Percentiles rank a stretch among this genome's conserved stretches.
Conservation (phyloP, 1,140 invertebrate species). For the Dreissena polymorpha region DNA sequence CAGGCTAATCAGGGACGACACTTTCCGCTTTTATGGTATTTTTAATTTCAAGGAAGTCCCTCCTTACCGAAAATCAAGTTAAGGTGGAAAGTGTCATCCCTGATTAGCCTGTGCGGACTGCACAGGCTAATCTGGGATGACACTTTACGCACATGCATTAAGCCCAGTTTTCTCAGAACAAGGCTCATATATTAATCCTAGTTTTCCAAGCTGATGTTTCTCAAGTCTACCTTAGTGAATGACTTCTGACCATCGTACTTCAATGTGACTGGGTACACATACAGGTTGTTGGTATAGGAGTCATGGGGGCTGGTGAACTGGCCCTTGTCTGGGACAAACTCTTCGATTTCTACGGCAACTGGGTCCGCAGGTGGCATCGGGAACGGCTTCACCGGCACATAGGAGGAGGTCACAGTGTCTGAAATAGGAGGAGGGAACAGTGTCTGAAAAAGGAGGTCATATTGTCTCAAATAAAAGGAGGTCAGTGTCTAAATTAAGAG, state of each 20-base stretch:
- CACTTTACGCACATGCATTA: too few species aligned
- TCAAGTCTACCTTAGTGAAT: constrained; percentile 83
- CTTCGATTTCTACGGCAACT: constrained; percentile 90
- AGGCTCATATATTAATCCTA: too few species aligned
- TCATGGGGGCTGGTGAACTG: constrained; percentile 84
- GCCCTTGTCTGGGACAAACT: constrained; percentile 88
- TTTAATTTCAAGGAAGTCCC: too few species aligned
- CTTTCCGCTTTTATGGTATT: too few species aligned
- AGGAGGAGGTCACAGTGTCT: constrained; percentile 90
- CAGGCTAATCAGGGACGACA: too few species aligned
- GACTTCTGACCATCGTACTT: constrained; percentile 96
- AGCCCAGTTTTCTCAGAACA: too few species aligned
- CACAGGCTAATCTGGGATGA: too few species aligned
- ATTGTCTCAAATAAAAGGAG: not conserved
- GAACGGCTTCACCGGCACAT: constrained; percentile 90
- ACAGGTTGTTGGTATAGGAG: constrained; percentile 92
- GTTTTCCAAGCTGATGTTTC: too few species aligned
- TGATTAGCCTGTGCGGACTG: too few species aligned
- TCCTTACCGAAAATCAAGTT: too few species aligned
- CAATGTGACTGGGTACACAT: constrained; percentile 92
- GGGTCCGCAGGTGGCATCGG: constrained; percentile 86
- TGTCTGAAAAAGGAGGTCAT: not conserved
- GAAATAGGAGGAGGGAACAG: constrained; percentile 58
- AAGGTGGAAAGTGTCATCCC: too few species aligned
- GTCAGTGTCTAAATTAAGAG: too few species aligned